phyloP scores from a whole-genome alignment of 1,140 invertebrate species.

The Metopolophium dirhodum region DNA sequence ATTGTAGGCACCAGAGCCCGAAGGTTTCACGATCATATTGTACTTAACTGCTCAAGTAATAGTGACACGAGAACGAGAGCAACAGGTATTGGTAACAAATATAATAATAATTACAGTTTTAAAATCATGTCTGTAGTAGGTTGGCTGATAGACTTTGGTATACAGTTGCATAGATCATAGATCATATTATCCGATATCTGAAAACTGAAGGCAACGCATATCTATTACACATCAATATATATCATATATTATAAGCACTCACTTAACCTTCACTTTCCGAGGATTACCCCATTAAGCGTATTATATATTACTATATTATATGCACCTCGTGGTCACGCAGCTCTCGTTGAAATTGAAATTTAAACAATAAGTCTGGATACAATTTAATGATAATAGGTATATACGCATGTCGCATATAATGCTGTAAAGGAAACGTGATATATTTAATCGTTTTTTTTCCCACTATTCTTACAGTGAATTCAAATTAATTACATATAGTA shows the following conservation, averaged over 20 bases:
- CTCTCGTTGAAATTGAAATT: not conserved
- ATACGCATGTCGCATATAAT: not conserved
- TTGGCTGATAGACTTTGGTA: not conserved
- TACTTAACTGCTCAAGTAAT: not conserved
- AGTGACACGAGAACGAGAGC: not conserved
- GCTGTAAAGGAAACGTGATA: not conserved
- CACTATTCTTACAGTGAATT: not conserved
- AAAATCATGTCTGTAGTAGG: not conserved
- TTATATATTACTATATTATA: not conserved
- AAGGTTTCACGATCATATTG: conserved; percentile 14
- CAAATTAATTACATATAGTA: not conserved
- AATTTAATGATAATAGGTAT: not conserved
- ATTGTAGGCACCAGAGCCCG: not conserved
- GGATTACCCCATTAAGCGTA: not conserved
- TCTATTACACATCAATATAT: not conserved
- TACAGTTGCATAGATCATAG: not conserved
- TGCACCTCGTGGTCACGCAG: not conserved
- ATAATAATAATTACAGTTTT: not conserved
- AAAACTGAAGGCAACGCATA: not conserved
- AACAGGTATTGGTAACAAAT: not conserved
- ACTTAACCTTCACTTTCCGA: not conserved
- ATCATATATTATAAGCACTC: not conserved
- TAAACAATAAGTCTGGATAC: not conserved
- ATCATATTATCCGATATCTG: not conserved
- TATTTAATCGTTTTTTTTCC: not conserved